These are phyloP conservation scores for Strix occidentalis DNA, from an alignment of 2,797 vertebrate genomes.

Conservation along the genomic window DNA sequence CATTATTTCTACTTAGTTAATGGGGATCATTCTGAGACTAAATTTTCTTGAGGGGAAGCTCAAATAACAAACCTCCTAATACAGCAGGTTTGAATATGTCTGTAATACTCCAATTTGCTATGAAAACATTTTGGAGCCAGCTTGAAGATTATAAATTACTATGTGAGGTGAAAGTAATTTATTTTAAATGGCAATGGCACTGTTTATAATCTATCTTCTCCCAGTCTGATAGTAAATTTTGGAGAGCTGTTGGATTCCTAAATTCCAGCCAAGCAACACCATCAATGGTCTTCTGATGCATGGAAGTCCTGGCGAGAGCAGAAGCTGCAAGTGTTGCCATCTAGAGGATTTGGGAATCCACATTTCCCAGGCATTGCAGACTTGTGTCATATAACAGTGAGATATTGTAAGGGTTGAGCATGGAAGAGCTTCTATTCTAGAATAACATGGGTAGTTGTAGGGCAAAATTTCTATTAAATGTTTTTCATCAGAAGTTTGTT, in stretches of 20 bases:
- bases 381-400: neutral
- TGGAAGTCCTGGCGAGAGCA: neutral
- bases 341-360: neutral
- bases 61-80: neutral
- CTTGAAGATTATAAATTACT: neutral
- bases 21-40: neutral
- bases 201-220: neutral
- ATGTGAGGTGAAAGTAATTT: neutral
- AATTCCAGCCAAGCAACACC: neutral
- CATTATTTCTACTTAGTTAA: neutral
- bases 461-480: neutral
- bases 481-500: neutral
- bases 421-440: neutral
- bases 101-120: neutral
- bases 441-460: neutral
- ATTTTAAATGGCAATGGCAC: neutral
- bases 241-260: neutral
- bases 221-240: neutral
- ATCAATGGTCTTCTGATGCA: neutral
- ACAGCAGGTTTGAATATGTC: neutral
- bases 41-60: neutral
- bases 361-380: neutral
- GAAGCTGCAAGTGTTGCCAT: neutral
- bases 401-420: neutral
- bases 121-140: neutral